A percentile compares a stretch with the other conserved stretches of the same genome.
Conservation (phyloP, 2,797 vertebrate genomes). For the Labroides dimidiatus region DNA sequence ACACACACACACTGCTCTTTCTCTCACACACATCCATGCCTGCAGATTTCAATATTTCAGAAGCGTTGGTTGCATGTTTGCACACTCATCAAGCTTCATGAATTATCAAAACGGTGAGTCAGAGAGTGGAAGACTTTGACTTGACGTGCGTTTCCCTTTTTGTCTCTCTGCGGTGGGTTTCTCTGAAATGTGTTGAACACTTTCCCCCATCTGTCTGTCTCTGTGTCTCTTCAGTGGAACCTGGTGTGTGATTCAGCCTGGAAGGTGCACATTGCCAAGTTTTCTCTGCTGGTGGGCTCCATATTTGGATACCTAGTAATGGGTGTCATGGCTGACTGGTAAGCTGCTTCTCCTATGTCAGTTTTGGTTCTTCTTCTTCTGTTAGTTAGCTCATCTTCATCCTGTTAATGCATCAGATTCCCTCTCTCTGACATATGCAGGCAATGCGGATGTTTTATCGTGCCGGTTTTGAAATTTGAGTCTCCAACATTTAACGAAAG, state of each 20-base stretch:
- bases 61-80: constrained; percentile 17
- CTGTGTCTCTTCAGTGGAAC: constrained; percentile 87
- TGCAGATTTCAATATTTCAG: constrained; percentile 46
- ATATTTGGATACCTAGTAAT: constrained; percentile 97
- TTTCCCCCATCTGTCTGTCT: constrained; percentile 12
- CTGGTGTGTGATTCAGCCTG: constrained; percentile 96
- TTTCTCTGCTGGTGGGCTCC: constrained; percentile 95
- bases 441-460: too few species aligned
- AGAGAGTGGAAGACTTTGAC: constrained; percentile 13
- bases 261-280: constrained; percentile 98
- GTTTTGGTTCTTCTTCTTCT: neutral
- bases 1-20: neutral
- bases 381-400: neutral
- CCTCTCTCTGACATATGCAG: too few species aligned
- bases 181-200: constrained; percentile 17
- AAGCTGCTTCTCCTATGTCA: constrained; percentile 60
- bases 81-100: constrained; percentile 40
- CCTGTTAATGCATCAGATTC: too few species aligned
- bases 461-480: too few species aligned
- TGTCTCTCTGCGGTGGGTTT: constrained; percentile 20
- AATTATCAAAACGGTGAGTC: constrained; percentile 44
- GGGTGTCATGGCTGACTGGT: constrained; percentile 99
- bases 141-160: constrained; percentile 34
- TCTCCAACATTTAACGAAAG: too few species aligned
- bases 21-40: neutral